Evolutionary conservation across 2,113 vertebrate species (phyloP).

Genomic region (Colinus virginianus): DNA sequence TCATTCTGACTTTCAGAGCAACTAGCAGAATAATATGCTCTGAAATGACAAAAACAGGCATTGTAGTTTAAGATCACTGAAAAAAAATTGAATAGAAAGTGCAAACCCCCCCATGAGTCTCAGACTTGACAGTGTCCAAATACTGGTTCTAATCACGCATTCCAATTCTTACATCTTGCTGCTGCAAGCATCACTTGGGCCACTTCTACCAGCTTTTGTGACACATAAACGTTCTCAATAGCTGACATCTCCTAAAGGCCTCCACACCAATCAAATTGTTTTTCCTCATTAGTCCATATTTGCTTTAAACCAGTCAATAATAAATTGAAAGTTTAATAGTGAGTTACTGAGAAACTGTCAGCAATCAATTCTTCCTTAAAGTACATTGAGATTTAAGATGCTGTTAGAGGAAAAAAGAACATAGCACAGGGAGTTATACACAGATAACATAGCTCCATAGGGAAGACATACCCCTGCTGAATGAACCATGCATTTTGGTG

Average conservation of each 20-base stretch:
- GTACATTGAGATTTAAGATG: neutral
- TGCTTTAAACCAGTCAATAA: neutral
- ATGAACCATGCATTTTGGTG: constrained; percentile 98
- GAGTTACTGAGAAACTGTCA: neutral
- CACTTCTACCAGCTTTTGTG: neutral
- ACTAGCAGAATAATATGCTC: neutral
- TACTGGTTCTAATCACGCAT: neutral
- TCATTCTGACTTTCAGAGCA: neutral
- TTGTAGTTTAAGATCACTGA: neutral
- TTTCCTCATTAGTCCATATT: neutral
- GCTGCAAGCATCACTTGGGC: neutral
- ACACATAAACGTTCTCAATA: neutral
- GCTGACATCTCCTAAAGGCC: neutral
- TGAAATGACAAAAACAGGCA: neutral
- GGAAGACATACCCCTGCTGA: constrained; percentile 90
- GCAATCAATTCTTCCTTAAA: neutral
- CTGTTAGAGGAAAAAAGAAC: neutral
- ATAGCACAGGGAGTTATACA: neutral
- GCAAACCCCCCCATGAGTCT: neutral
- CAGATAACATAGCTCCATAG: neutral
- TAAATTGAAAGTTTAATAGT: neutral
- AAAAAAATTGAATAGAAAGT: neutral
- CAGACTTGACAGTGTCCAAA: neutral
- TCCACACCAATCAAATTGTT: neutral
- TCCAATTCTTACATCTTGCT: neutral